Base-by-base conservation (phyloP, 2,113 vertebrate genomes). In the Bucco capensis region DNA sequence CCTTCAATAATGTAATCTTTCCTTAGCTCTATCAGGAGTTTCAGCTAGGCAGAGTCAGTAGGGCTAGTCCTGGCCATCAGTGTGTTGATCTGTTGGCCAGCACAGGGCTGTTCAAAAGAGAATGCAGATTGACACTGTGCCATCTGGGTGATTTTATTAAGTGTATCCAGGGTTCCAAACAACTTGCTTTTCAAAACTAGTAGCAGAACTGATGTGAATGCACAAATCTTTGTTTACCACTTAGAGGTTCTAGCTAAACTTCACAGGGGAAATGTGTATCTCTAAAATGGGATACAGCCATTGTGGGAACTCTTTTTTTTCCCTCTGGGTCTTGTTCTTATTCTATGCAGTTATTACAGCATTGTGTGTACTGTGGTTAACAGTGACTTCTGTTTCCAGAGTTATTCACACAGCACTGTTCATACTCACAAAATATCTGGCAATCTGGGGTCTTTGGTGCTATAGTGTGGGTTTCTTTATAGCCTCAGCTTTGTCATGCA, bases 51-150 rank as follows among this genome's bases (percentile, higher is more conserved):
- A 79, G n/a, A 83, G 61, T 22, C n/a, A 80, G 38, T 31, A 38
- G 50, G 33, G 25, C 54, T 40, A 3, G 1, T 69, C 70, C 46
- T n/a, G 25, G 49, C 57, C 33, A 42, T 42, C 40, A 42, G 40
- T 42, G 1, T 0, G 6, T 23, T 0, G 0, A 17, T 60, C 46
- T 74, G 51, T 44, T 70, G 64, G 38, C 42, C 53, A 70, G 80
- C 31, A 9, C 5, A 30, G 6, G 21, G 24, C 5, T 47, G 49
- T 42, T 40, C 46, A 30, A 27, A 81, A 60, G 24, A 61, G 47
- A 71, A 58, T 3, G 10, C 23, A 64, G 40, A 40, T 4, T 42
- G 5, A 35, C 6, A 4, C 3, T 2, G 0, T 37, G 44, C 47
- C 72, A 67, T 30, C 50, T 66, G 60, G 12, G 46, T 33, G 19